Evolutionary conservation across 2,113 vertebrate genomes (phyloP).

Genomic region (Notarius lentiginosus): DNA sequence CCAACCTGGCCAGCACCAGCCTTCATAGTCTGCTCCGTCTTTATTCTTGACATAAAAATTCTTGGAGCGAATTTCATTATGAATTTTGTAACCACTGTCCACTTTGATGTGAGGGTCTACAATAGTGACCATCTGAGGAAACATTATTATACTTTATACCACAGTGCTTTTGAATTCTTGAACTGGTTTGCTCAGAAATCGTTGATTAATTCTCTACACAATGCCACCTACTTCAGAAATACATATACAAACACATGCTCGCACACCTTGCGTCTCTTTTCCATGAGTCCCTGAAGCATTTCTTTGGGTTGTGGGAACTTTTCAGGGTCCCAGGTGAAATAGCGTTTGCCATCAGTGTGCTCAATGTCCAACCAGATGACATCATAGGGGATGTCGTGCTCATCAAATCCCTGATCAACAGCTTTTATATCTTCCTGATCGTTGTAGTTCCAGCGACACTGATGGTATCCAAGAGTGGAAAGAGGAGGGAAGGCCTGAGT

Average conservation of each 20-base stretch:
- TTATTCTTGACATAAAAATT: slow-evolving; percentile 85
- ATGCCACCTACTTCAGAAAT: background rate
- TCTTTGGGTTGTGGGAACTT: slow-evolving; percentile 81
- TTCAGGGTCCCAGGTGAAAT: slow-evolving; percentile 92
- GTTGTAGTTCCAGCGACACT: slow-evolving; percentile 97
- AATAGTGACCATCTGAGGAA: slow-evolving; percentile 84
- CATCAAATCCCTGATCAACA: slow-evolving; percentile 83
- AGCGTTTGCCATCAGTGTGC: slow-evolving; percentile 91
- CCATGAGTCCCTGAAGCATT: slow-evolving; percentile 79
- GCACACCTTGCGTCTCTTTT: slow-evolving; percentile 83
- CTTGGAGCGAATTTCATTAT: slow-evolving; percentile 79
- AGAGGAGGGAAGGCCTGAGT: slow-evolving; percentile 89
- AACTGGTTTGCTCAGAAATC: background rate
- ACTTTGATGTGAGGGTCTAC: slow-evolving; percentile 95
- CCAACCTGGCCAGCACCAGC: slow-evolving; percentile 94
- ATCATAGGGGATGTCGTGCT: slow-evolving; percentile 87
- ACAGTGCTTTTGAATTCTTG: background rate
- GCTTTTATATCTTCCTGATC: slow-evolving; percentile 86
- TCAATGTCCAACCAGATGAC: slow-evolving; percentile 96
- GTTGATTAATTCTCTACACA: background rate
- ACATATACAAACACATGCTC: background rate
- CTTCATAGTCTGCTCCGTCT: slow-evolving; percentile 88
- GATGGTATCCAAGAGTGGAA: slow-evolving; percentile 85
- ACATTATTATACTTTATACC: background rate
- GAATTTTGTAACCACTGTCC: slow-evolving; percentile 82